Evolutionary conservation across 2,113 vertebrate genomes (phyloP), one percentile per base, ranked within the genome.

Genomic region (Pagrus major): DNA sequence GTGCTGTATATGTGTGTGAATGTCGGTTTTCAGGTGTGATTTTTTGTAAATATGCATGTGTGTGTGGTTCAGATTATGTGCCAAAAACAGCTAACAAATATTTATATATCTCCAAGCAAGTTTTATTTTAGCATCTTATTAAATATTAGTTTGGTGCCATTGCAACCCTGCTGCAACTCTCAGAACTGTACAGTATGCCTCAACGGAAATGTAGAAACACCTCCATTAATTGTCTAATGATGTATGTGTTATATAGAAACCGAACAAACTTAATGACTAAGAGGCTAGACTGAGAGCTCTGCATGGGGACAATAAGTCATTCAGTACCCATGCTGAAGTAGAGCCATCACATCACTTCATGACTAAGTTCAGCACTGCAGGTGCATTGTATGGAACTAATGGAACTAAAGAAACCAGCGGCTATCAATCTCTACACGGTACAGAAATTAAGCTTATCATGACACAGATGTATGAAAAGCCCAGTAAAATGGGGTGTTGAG

Each of bases 371-470:
- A 46, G 23, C 51, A 23, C 27, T n/a, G 9, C 37, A 52, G 52
- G 27, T 70, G 60, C 67, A 49, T 33, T 51, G 65, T 44, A 31
- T 80, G 21, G 12, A 52, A 61, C 55, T 63, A 78, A 83, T 83
- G 69, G 79, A 81, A 56, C 71, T 81, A 84, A 87, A 86, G 59
- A 29, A 81, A 84, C 15, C 52, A 70, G 65, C 7, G 44, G 46
- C 51, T 56, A 78, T 84, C 65, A 39, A 33, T 86, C 76, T 85
- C 75, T 52, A 58, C 77, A 85, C 65, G 73, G 44, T 59, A 70
- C 46, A 69, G 76, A 89, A 88, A 91, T 83, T 74, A 81, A 80
- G 83, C 81, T 69, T 63, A 63, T 73, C 78, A 9, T 65, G 63
- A 73, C 71, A 76, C 80, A 71, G 69, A 76, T 66, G 47, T 66